A percentile compares a stretch with the other conserved stretches of the same genome.
phyloP scores from a whole-genome alignment of 2,888 invertebrate species.

The Ennomos fuscantarius region DNA sequence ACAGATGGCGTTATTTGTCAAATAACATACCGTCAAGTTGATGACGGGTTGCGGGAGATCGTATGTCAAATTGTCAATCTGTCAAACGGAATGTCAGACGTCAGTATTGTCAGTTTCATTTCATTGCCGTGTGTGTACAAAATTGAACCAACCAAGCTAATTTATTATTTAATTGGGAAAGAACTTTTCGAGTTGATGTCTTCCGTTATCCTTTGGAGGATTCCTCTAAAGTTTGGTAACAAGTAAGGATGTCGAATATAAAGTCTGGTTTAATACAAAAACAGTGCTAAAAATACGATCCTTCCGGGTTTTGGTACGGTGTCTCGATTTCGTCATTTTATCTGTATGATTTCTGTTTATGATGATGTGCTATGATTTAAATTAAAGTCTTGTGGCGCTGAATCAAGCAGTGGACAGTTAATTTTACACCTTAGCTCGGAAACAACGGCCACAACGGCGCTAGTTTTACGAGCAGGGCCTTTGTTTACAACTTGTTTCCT shows the following conservation, averaged over 20 bases:
- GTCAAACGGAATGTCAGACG: conserved; percentile 1
- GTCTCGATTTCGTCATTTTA: conserved; percentile 60
- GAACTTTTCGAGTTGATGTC: conserved; percentile 69
- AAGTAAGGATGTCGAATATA: conserved; percentile 59
- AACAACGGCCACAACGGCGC: conserved; percentile 45
- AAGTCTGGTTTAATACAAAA: conserved; percentile 67
- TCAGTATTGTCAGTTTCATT: conserved; percentile 15
- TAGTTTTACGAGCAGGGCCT: conserved; percentile 63
- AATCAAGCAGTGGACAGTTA: conserved; percentile 48
- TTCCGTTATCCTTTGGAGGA: conserved; percentile 48
- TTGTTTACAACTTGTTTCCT: conserved; percentile 81
- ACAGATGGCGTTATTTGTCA: conserved; percentile 67
- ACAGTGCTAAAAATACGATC: conserved; percentile 63
- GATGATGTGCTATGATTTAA: conserved; percentile 49
- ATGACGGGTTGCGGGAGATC: background rate
- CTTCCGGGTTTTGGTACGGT: conserved; percentile 68
- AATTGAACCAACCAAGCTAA: conserved; percentile 68
- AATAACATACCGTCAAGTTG: conserved; percentile 36
- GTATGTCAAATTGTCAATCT: conserved; percentile 4
- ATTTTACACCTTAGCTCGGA: conserved; percentile 43
- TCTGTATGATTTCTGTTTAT: conserved; percentile 53
- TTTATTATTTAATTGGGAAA: conserved; percentile 77
- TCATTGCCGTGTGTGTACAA: conserved; percentile 60
- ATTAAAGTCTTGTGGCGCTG: conserved; percentile 47
- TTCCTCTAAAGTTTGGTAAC: conserved; percentile 55